phyloP scores from a whole-genome alignment of 2,797 vertebrate species.

The Semaprochilodus insignis region DNA sequence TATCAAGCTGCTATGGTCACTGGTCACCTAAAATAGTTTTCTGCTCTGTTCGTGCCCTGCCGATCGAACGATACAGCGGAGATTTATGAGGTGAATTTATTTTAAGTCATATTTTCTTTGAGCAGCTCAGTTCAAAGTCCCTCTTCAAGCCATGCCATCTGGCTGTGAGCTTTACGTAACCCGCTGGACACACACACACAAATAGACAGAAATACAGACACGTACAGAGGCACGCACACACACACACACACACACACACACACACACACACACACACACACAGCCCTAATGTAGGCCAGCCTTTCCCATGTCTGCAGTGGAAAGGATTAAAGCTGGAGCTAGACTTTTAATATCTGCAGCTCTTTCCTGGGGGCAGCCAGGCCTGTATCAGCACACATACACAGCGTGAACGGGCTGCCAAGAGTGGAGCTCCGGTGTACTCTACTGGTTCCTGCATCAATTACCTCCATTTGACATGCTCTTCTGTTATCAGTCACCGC shows the following conservation, averaged over 20 bases:
- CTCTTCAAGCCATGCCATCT: conserved; percentile 53
- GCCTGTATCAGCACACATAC: neutral
- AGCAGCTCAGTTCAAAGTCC: conserved; percentile 52
- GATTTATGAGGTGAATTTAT: conserved; percentile 39
- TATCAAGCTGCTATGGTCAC: conserved; percentile 18
- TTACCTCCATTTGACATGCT: conserved; percentile 39
- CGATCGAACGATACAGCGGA: conserved; percentile 32
- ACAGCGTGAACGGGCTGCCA: conserved; percentile 31
- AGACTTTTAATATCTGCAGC: conserved; percentile 41
- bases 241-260: conserved; percentile 11
- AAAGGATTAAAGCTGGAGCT: conserved; percentile 53
- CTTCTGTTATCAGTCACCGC: neutral
- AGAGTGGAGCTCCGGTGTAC: conserved; percentile 25
- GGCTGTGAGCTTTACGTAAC: conserved; percentile 54
- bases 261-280: conserved; percentile 10
- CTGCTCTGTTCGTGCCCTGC: conserved; percentile 23
- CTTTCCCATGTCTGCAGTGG: conserved; percentile 47
- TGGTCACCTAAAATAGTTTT: conserved; percentile 29
- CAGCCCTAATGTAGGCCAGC: conserved; percentile 49
- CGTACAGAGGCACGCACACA: neutral
- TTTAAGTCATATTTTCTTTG: conserved; percentile 42
- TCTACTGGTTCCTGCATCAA: conserved; percentile 28
- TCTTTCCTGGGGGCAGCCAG: conserved; percentile 30
- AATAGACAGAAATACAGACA: neutral
- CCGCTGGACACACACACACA: conserved; percentile 27